Conservation (phyloP, 2,888 invertebrate species). For the Aphidoletes aphidimyza region DNA sequence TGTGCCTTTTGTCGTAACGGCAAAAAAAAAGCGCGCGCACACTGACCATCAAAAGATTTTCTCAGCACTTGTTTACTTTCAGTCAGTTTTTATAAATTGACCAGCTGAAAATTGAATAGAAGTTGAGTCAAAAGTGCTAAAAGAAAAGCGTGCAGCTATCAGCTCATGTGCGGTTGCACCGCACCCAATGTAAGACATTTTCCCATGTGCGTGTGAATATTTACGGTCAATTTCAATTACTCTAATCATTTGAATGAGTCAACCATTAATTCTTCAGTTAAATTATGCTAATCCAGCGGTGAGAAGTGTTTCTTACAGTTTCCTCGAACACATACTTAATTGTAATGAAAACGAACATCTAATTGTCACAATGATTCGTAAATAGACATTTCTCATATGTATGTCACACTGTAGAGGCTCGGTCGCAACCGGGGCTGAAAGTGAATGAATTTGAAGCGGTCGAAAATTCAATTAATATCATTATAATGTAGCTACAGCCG, state of each 20-base stretch:
- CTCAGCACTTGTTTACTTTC: slow-evolving; percentile 37
- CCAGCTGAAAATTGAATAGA: not conserved
- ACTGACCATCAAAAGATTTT: slow-evolving; percentile 20
- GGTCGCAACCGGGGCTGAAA: too few species aligned
- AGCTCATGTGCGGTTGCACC: slow-evolving; percentile 19
- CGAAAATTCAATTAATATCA: too few species aligned
- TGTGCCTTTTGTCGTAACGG: not conserved
- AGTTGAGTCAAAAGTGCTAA: not conserved
- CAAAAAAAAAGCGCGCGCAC: not conserved
- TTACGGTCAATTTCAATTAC: slow-evolving; percentile 43
- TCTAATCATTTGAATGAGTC: too few species aligned
- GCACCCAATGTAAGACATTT: slow-evolving; percentile 25
- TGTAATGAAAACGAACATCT: slow-evolving; percentile 43
- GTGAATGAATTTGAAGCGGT: too few species aligned
- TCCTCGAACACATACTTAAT: slow-evolving; percentile 13
- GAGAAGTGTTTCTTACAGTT: slow-evolving; percentile 50
- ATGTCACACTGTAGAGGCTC: not conserved
- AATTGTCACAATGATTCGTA: slow-evolving; percentile 24
- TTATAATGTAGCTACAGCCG: too few species aligned
- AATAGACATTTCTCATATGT: not conserved
- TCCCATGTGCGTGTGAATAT: slow-evolving; percentile 44
- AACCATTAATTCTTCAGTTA: not conserved
- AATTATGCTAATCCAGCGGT: slow-evolving; percentile 21
- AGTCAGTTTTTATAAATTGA: slow-evolving; percentile 17
- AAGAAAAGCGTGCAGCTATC: not conserved